Evolutionary conservation across 2,113 vertebrate genomes (phyloP).

Genomic region (Irena cyanogastra): DNA sequence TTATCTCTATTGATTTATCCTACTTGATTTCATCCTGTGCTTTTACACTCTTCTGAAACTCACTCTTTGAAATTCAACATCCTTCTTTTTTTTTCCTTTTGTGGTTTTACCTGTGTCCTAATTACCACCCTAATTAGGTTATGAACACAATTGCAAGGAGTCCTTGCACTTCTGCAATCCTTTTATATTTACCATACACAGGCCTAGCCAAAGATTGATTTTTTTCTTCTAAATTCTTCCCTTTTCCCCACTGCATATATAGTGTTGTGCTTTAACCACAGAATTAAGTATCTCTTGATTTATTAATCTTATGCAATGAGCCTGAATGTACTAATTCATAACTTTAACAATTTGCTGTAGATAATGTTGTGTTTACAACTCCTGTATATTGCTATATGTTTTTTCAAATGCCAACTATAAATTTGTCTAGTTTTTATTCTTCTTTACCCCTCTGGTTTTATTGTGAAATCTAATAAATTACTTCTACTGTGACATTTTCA

Average conservation of each 20-base stretch:
- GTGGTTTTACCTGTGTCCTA: conserved; percentile 72
- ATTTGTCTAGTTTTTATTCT: not conserved
- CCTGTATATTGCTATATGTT: not conserved
- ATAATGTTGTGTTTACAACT: not conserved
- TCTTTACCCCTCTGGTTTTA: not conserved
- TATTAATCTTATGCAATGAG: conserved; percentile 47
- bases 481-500: not conserved
- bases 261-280: conserved; percentile 25
- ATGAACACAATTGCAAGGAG: conserved; percentile 62
- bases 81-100: conserved; percentile 32
- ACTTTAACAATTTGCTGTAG: conserved; percentile 20
- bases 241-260: conserved; percentile 30
- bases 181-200: conserved; percentile 42
- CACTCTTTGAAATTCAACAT: conserved; percentile 61
- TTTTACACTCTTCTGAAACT: conserved; percentile 71
- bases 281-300: conserved; percentile 27
- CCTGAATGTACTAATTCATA: conserved; percentile 24
- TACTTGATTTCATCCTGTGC: conserved; percentile 69
- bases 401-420: not conserved
- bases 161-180: conserved; percentile 34
- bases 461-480: not conserved
- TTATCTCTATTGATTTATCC: conserved; percentile 74
- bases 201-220: conserved; percentile 51
- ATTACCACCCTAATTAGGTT: conserved; percentile 76
- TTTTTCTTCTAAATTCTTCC: conserved; percentile 4